These are phyloP conservation scores for Eptatretus burgeri DNA, from an alignment of 2,113 vertebrate species.

Conservation along the genomic window DNA sequence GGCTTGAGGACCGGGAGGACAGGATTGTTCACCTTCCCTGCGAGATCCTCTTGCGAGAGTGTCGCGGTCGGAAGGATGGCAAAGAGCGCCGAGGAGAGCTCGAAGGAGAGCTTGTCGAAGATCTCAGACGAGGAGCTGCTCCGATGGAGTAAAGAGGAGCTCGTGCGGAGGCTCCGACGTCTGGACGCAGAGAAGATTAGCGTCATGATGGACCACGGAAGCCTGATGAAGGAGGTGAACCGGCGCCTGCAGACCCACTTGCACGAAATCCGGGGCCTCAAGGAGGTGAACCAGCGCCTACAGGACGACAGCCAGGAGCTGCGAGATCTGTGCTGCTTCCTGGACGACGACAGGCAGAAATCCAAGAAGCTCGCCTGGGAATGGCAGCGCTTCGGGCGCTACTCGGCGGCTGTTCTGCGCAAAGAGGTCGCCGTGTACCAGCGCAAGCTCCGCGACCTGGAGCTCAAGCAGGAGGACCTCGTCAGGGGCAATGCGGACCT, in stretches of 20 bases:
- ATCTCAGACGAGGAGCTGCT: constrained; percentile 56
- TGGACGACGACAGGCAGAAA: constrained; percentile 86
- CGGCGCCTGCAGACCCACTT: constrained; percentile 78
- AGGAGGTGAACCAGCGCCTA: constrained; percentile 92
- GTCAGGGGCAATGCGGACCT: constrained; percentile 70
- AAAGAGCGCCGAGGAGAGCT: constrained; percentile 15
- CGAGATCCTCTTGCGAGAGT: too few species aligned
- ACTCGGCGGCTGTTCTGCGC: constrained; percentile 56
- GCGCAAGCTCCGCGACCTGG: constrained; percentile 67
- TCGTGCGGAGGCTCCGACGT: constrained; percentile 50
- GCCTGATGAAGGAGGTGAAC: constrained; percentile 84
- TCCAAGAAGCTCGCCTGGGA: constrained; percentile 67
- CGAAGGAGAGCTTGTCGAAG: constrained; percentile 43
- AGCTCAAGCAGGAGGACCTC: constrained; percentile 53
- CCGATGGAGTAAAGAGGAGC: constrained; percentile 65
- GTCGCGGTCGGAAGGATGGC: constrained; percentile 14
- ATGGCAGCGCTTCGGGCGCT: constrained; percentile 75
- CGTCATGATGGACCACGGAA: constrained; percentile 80
- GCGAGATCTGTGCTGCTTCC: constrained; percentile 74
- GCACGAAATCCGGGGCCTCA: constrained; percentile 64
- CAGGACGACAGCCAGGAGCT: constrained; percentile 93
- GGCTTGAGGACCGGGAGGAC: too few species aligned
- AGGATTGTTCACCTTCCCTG: too few species aligned
- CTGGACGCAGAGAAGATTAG: constrained; percentile 76
- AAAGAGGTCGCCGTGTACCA: constrained; percentile 68